A percentile compares a stretch with the other conserved stretches of the same genome.
Conservation (phyloP, 2,888 invertebrate species). For the Lumbricus terrestris region DNA sequence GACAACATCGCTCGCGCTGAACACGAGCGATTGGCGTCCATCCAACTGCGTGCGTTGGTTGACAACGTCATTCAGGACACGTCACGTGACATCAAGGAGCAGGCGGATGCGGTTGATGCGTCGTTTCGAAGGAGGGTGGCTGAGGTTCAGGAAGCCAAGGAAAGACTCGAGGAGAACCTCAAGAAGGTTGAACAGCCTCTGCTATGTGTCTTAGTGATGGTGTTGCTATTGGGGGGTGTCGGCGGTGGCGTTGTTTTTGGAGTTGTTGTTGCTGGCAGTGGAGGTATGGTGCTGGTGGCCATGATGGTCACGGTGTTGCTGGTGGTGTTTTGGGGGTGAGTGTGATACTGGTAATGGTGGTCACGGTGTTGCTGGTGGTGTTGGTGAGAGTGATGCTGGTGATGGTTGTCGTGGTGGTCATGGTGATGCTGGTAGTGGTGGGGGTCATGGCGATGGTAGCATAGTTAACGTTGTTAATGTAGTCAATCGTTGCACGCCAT, state of each 20-base stretch:
- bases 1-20: constrained; percentile 77
- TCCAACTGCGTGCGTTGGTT: constrained; percentile 69
- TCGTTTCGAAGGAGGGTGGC: constrained; percentile 74
- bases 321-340: neutral
- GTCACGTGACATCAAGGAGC: constrained; percentile 76
- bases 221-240: neutral
- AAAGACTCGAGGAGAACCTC: constrained; percentile 71
- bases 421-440: too few relatives aligned
- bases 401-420: too few relatives aligned
- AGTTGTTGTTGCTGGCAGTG: too few relatives aligned
- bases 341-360: neutral
- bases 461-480: neutral
- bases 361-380: neutral
- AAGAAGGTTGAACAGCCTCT: constrained; percentile 58
- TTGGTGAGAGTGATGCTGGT: neutral
- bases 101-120: constrained; percentile 79
- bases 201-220: neutral
- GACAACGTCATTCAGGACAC: constrained; percentile 74
- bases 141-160: constrained; percentile 62
- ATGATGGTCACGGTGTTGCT: too few relatives aligned
- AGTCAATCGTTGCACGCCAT: neutral
- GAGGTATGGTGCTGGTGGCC: too few relatives aligned
- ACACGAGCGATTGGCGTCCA: constrained; percentile 74
- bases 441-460: neutral
- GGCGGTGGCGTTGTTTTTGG: neutral